Evolutionary conservation across 2,888 invertebrate genomes (phyloP), one percentile per base, ranked within the genome.

Genomic region (Hydriomena furcata): DNA sequence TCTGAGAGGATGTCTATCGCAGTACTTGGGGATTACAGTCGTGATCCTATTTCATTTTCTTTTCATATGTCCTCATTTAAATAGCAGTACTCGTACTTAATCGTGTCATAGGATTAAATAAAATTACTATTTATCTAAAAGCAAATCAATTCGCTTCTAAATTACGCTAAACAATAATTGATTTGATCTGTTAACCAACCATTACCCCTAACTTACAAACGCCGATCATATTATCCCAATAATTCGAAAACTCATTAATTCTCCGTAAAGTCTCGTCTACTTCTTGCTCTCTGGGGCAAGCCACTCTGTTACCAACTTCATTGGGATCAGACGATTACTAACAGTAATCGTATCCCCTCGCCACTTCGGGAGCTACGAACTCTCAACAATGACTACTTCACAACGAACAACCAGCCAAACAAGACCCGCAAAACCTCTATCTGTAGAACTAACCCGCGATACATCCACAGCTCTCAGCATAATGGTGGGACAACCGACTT

Each of bases 321-420:
- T 82, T 67, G 84, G 82, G 84, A 85, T 85, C 85, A 84, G 82
- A 74, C 83, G 85, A 88, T 87, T 85, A 86, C 86, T 74, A 76
- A 73, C 73, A 71, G 82, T 82, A 84, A 84, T 84, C 82, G 83
- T 70, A 77, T 77, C 77, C 82, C 82, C 82, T 75, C 81, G 74
- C 77, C 79, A 71, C 82, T 81, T 73, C 72, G 70, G 67, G 68
- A 75, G 75, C 71, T 60, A 64, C 60, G 69, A 65, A 63, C 67
- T 63, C 65, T 62, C 75, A 66, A 73, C 72, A 79, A 70, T 65
- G 75, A 66, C 63, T 65, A 69, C 69, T 66, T 66, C 54, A 57
- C 59, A 46, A 44, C 41, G 60, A 63, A 61, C 65, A 58, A 69
- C 83, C 77, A 71, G 42, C 52, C 5, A 37, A 63, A 46, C 55